These are phyloP conservation scores for Montipora efflorescens DNA, from an alignment of 64 coral and sea anemone species.

Conservation along the genomic window DNA sequence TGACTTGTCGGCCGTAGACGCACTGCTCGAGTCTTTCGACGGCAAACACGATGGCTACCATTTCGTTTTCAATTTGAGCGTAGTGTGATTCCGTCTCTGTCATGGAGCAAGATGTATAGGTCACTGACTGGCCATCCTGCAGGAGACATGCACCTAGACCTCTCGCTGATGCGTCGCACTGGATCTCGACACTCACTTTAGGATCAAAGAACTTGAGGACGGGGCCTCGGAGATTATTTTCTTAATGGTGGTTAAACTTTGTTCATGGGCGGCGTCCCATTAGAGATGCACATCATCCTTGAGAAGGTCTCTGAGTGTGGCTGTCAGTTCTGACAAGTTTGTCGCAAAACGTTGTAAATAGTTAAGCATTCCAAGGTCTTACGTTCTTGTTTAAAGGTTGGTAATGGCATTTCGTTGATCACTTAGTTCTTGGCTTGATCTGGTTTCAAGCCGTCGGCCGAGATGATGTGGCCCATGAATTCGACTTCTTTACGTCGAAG, in stretches of 20 bases:
- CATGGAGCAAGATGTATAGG: slow-evolving; percentile 54
- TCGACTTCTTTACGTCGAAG: slow-evolving; percentile 21
- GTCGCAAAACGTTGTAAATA: slow-evolving; percentile 58
- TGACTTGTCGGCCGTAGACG: slow-evolving; percentile 19
- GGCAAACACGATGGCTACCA: slow-evolving; percentile 31
- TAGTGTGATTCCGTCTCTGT: slow-evolving; percentile 28
- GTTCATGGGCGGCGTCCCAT: slow-evolving; percentile 41
- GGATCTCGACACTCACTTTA: slow-evolving; percentile 6
- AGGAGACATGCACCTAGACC: slow-evolving; percentile 44
- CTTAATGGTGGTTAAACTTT: slow-evolving; percentile 23
- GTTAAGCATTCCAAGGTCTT: slow-evolving; percentile 65
- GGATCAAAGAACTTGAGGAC: neutral
- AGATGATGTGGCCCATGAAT: slow-evolving; percentile 62
- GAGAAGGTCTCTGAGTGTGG: slow-evolving; percentile 20
- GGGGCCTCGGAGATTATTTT: slow-evolving; percentile 1
- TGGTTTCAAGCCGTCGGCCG: slow-evolving; percentile 36
- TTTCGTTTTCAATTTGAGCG: slow-evolving; percentile 72
- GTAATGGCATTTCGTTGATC: slow-evolving; percentile 32
- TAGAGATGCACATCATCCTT: slow-evolving; percentile 49
- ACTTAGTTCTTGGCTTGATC: slow-evolving; percentile 66
- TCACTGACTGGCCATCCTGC: slow-evolving; percentile 56
- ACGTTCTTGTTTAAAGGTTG: slow-evolving; percentile 32
- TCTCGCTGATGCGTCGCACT: slow-evolving; percentile 60
- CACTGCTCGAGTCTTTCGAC: slow-evolving; percentile 46
- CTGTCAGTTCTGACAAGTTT: slow-evolving; percentile 47